Conservation (phyloP, 2,113 vertebrate species). For the Equus quagga region DNA sequence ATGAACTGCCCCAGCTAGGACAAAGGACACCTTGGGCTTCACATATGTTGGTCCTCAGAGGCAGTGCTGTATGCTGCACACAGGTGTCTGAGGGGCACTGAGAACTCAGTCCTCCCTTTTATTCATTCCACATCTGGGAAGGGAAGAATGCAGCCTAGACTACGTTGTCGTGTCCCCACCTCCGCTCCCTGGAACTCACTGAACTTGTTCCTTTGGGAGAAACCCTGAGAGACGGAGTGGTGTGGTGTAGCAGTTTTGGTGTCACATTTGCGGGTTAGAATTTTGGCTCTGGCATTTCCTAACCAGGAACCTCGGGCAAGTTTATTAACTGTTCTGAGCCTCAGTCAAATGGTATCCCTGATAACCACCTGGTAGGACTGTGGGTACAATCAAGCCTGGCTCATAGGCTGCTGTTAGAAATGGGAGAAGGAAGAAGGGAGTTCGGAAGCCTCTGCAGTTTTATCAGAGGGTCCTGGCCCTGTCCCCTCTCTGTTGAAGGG, state of each 20-base stretch:
- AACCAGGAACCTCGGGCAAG: background rate
- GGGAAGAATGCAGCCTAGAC: background rate
- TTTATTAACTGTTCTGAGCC: background rate
- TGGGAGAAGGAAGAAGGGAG: background rate
- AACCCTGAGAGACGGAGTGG: background rate
- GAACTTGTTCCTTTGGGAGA: background rate
- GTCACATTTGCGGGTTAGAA: background rate
- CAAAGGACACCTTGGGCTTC: background rate
- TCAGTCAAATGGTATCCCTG: background rate
- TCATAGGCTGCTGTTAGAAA: background rate
- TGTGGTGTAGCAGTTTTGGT: background rate
- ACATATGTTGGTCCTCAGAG: background rate
- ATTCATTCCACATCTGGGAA: background rate
- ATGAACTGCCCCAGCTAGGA: background rate
- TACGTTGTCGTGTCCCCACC: background rate
- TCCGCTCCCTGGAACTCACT: fast-evolving
- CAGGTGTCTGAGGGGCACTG: fast-evolving
- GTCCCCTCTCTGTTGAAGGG: background rate
- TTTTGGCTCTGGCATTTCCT: background rate
- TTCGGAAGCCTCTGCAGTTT: background rate
- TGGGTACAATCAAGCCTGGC: background rate
- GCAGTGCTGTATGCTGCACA: fast-evolving
- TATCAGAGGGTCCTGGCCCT: background rate
- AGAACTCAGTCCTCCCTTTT: background rate
- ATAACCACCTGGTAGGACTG: background rate